Base-by-base conservation (phyloP, 2,888 invertebrate species). In the Cryptophagus acutangulus region DNA sequence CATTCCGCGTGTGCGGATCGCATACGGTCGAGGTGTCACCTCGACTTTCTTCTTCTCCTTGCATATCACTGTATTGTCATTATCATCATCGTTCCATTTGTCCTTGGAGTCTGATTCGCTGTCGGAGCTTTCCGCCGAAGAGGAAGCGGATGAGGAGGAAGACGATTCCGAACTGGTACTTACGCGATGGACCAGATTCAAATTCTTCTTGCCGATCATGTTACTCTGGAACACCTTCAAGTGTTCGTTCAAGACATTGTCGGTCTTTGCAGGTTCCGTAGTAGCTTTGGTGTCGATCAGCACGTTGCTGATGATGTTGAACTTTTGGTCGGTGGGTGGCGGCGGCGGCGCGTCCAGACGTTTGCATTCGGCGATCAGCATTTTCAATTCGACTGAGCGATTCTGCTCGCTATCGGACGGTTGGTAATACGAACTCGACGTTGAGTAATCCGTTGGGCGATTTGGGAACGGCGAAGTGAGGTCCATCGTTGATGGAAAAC, bases 391-490 rank as follows among this genome's bases (percentile, higher is more conserved):
- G 4, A 55, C 35, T 2, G 51, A 52, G 39, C 47, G 52, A 33
- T 53, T 53, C 43, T 66, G 67, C 47, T 68, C 69, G 5, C 52
- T 58, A 46, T 69, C 69, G 0, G 66, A 66, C 6, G 69, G 69
- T 48, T 65, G 63, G 45, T 69, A 69, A 50, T 69, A 69, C 0
- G 67, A 67, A 45, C 66, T 67, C 2, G 64, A 61, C 2, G 67
- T 65, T 1, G 69, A 69, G 52, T 69, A 69, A 57, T 69, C 69
- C 0, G 69, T 69, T 1, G 59, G 58, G 25, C 67, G 49, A 38
- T 52, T 50, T 9, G 48, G 37, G 39, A 48, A 53, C 5, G 48
- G 43, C 4, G 50, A 41, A 5, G 31, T 18, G 14, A 41, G 16
- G 12, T 26, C 12, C 18, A 46, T 46, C 4, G 45, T 34, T 9